Conservation (phyloP, 2,113 vertebrate species). For the Ginglymostoma cirratum region DNA sequence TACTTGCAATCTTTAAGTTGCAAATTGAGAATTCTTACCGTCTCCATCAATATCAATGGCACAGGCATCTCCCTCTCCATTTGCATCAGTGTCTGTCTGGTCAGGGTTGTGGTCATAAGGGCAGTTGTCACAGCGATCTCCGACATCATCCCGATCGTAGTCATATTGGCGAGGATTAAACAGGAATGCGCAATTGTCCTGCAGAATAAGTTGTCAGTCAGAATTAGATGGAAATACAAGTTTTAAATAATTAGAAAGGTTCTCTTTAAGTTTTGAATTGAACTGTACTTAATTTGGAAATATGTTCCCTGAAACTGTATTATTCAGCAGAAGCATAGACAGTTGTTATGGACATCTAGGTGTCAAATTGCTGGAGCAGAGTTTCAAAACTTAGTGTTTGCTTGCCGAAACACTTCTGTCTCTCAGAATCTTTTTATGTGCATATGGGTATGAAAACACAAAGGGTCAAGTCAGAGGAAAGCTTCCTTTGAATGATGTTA, state of each 20-base stretch:
- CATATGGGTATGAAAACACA: slow-evolving; percentile 19
- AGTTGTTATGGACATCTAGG: slow-evolving; percentile 39
- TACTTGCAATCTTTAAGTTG: not conserved
- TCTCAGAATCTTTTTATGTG: slow-evolving; percentile 16
- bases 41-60: slow-evolving; percentile 94
- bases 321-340: not conserved
- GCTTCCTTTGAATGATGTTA: not conserved
- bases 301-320: not conserved
- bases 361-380: slow-evolving; percentile 47
- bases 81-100: slow-evolving; percentile 89
- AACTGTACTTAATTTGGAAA: not conserved
- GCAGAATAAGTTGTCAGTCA: slow-evolving; percentile 39
- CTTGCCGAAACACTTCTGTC: slow-evolving; percentile 47
- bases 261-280: not conserved
- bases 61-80: slow-evolving; percentile 92
- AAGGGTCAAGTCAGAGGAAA: not conserved
- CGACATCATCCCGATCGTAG: slow-evolving; percentile 86
- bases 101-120: slow-evolving; percentile 89
- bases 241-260: not conserved
- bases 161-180: slow-evolving; percentile 95
- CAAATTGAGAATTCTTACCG: slow-evolving; percentile 57
- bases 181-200: slow-evolving; percentile 92
- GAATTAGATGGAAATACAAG: not conserved
- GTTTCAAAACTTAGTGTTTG: slow-evolving; percentile 46
- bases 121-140: slow-evolving; percentile 93